Evolutionary conservation across 2,113 vertebrate species (phyloP).

Genomic region (Notothenia rossii): DNA sequence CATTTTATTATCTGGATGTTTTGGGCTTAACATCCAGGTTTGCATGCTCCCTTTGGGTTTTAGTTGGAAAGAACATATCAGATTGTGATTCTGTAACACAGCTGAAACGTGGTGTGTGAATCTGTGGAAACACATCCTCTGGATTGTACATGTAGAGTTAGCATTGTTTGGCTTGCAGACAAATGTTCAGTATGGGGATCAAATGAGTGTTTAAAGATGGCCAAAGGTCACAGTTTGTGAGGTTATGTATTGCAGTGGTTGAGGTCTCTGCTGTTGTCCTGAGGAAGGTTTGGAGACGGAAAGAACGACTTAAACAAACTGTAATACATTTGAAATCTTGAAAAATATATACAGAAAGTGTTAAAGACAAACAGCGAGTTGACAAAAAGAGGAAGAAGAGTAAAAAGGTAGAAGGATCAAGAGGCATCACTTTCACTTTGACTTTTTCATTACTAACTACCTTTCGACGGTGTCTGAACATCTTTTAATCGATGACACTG

Average conservation of each 20-base stretch:
- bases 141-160: not conserved
- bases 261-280: conserved; percentile 48
- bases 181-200: not conserved
- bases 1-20: too few relatives aligned
- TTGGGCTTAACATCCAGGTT: too few relatives aligned
- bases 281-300: not conserved
- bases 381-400: not conserved
- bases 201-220: not conserved
- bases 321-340: too few relatives aligned
- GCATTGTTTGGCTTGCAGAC: not conserved
- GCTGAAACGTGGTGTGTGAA: too few relatives aligned
- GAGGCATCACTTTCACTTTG: not conserved
- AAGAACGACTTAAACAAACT: not conserved
- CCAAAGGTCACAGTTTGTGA: conserved; percentile 15
- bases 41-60: not conserved
- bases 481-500: too few relatives aligned
- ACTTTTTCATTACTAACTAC: not conserved
- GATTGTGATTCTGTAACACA: too few relatives aligned
- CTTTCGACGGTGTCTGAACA: too few relatives aligned
- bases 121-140: not conserved
- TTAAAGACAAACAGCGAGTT: not conserved
- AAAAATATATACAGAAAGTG: not conserved
- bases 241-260: conserved; percentile 21
- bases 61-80: not conserved
- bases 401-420: not conserved